Evolutionary conservation across 2,113 vertebrate species (phyloP).

Genomic region (Hippoglossus stenolepis): DNA sequence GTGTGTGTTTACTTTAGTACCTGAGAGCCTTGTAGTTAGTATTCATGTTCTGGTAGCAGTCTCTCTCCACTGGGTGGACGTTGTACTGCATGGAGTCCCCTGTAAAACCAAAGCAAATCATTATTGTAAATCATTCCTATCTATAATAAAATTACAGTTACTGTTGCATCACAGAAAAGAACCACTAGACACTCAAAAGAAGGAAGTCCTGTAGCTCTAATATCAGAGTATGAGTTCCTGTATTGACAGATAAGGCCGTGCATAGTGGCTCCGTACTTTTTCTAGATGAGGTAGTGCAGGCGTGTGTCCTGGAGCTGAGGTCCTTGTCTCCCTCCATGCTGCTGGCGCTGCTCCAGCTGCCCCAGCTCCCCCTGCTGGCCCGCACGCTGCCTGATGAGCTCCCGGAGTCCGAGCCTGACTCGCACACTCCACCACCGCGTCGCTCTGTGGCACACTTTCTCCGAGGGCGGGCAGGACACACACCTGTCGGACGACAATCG

Average conservation of each 20-base stretch:
- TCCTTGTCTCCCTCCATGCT: conserved; percentile 95
- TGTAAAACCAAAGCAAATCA: conserved; percentile 29
- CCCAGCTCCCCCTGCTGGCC: conserved; percentile 96
- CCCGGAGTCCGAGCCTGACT: conserved; percentile 95
- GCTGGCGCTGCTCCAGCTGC: conserved; percentile 97
- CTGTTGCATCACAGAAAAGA: background rate
- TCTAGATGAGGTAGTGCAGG: conserved; percentile 81
- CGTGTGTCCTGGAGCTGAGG: conserved; percentile 70
- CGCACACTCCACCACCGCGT: conserved; percentile 83
- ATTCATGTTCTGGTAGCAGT: conserved; percentile 76
- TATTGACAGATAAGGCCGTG: background rate
- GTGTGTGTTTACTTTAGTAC: conserved; percentile 52
- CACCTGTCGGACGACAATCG: conserved; percentile 52
- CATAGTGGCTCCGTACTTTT: conserved; percentile 79
- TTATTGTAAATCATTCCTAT: background rate
- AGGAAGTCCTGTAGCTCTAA: background rate
- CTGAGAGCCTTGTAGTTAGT: conserved; percentile 76
- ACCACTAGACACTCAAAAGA: background rate
- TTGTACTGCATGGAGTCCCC: conserved; percentile 79
- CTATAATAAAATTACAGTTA: background rate
- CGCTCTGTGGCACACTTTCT: conserved; percentile 86
- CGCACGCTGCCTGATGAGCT: conserved; percentile 93
- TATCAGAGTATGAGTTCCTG: background rate
- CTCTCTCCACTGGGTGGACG: conserved; percentile 74
- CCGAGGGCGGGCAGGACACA: conserved; percentile 71